Evolutionary conservation across 2,797 vertebrate genomes (phyloP).

Genomic region (Nyctibius grandis): DNA sequence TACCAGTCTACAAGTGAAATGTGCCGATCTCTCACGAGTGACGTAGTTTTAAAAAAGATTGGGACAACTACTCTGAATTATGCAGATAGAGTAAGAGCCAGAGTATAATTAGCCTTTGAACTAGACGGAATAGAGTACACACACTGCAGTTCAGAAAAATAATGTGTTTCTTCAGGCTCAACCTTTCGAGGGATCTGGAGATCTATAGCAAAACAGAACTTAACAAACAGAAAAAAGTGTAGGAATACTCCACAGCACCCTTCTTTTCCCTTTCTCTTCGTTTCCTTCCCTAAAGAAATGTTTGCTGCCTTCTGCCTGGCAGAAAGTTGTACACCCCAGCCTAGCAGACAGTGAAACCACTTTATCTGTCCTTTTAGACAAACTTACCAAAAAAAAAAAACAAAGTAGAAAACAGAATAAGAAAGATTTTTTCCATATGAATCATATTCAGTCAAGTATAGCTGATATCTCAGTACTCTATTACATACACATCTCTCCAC

Average conservation of each 20-base stretch:
- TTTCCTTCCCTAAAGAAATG: neutral
- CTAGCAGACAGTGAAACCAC: neutral
- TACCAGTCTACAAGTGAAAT: neutral
- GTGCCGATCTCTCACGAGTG: neutral
- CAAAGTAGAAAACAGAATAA: neutral
- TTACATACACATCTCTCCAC: neutral
- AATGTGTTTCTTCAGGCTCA: neutral
- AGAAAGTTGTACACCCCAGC: neutral
- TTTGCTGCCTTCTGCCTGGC: accelerated
- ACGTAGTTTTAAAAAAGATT: neutral
- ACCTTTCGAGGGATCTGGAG: neutral
- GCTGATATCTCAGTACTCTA: neutral
- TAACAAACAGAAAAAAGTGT: neutral
- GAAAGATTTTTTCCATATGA: neutral
- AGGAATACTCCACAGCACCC: neutral
- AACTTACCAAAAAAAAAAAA: too few relatives aligned
- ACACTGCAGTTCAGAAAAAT: neutral
- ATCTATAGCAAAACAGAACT: neutral
- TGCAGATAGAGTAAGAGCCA: neutral
- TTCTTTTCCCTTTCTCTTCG: neutral
- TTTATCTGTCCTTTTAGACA: neutral
- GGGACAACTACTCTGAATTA: neutral
- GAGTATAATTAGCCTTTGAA: neutral
- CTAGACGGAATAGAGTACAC: neutral
- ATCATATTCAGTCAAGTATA: neutral